phyloP scores from a whole-genome alignment of 2,113 vertebrate species.

The Engystomops pustulosus region DNA sequence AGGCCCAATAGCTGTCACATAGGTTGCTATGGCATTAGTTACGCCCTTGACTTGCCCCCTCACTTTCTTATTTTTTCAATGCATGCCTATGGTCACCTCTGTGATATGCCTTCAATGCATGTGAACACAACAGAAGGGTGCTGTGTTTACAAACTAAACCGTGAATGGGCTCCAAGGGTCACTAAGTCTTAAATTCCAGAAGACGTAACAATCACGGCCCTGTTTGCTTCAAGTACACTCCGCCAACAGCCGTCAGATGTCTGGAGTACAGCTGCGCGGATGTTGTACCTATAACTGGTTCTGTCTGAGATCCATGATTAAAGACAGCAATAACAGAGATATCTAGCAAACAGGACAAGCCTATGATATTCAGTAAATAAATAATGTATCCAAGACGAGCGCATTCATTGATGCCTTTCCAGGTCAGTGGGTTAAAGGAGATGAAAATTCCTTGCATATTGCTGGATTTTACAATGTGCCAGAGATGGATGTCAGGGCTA shows the following conservation, averaged over 20 bases:
- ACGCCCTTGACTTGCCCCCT: constrained; percentile 27
- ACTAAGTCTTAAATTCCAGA: constrained; percentile 28
- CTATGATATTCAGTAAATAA: constrained; percentile 50
- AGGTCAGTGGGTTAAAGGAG: constrained; percentile 52
- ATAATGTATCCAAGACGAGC: constrained; percentile 46
- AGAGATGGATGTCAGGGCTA: constrained; percentile 50
- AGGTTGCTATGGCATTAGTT: constrained; percentile 26
- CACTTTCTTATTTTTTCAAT: constrained; percentile 8
- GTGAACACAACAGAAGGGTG: not conserved
- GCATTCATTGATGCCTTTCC: constrained; percentile 29
- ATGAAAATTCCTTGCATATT: constrained; percentile 62
- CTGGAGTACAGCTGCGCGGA: not conserved
- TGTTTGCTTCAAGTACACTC: not conserved
- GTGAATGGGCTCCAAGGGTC: constrained; percentile 23
- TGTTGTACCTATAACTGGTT: not conserved
- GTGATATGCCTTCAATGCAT: constrained; percentile 12
- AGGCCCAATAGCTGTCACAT: constrained; percentile 19
- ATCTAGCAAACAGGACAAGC: constrained; percentile 25
- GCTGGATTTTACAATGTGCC: constrained; percentile 52
- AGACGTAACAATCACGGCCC: constrained; percentile 6
- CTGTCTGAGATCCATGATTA: not conserved
- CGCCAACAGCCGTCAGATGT: not conserved
- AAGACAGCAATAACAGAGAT: constrained; percentile 43
- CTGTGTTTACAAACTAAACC: constrained; percentile 24
- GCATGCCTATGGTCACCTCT: constrained; percentile 16